Evolutionary conservation across 2,113 vertebrate genomes (phyloP).

Genomic region (Tonatia bakeri): DNA sequence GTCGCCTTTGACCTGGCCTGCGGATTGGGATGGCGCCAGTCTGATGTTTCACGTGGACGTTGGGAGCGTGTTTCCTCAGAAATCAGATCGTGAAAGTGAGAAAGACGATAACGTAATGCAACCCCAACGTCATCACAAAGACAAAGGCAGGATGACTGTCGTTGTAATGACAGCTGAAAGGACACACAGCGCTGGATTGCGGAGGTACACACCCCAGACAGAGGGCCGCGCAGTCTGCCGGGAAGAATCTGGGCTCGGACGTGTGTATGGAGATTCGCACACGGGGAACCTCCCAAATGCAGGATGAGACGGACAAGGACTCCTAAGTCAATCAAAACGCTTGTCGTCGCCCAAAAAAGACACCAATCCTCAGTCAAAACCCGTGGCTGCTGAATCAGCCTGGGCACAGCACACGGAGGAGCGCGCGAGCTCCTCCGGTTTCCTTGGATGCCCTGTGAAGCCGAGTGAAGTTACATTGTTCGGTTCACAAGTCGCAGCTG

Average conservation of each 20-base stretch:
- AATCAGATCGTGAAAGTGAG: background rate
- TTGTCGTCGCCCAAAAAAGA: background rate
- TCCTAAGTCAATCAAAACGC: background rate
- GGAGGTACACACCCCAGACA: background rate
- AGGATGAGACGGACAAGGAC: background rate
- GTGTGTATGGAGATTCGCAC: rapidly evolving
- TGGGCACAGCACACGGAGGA: background rate
- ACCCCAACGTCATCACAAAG: background rate
- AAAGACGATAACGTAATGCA: background rate
- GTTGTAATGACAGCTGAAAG: background rate
- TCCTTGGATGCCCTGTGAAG: background rate
- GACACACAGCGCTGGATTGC: background rate
- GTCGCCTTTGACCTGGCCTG: background rate
- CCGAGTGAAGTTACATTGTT: background rate
- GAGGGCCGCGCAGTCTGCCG: background rate
- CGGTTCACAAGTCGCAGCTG: background rate
- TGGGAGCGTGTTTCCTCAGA: background rate
- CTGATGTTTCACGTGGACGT: background rate
- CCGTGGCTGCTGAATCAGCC: background rate
- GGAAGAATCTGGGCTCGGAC: background rate
- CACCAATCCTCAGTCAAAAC: background rate
- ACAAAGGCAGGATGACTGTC: background rate
- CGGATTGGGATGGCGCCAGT: background rate
- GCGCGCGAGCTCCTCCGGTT: rapidly evolving
- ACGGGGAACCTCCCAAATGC: background rate